phyloP scores from a whole-genome alignment of 1,140 invertebrate species.

The Ptiloglossa arizonensis region DNA sequence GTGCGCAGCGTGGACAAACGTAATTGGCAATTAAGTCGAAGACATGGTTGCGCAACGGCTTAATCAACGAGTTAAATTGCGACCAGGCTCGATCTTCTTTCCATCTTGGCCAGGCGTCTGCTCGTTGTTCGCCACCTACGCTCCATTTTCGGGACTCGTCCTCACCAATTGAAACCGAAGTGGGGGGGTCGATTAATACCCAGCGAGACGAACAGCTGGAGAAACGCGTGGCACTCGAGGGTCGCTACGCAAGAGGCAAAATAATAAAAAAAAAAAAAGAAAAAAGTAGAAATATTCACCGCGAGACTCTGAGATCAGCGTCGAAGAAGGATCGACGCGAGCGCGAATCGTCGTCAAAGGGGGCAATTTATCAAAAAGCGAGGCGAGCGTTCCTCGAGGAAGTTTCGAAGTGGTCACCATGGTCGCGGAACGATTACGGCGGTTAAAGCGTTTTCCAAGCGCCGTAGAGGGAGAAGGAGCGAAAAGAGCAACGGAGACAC shows the following conservation, averaged over 20 bases:
- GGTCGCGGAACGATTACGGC: slow-evolving; percentile 25
- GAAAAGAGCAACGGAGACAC: not conserved
- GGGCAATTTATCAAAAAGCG: not conserved
- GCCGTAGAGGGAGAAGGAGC: not conserved
- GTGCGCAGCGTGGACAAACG: not conserved
- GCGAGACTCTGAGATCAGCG: too few relatives aligned
- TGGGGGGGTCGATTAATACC: slow-evolving; percentile 22
- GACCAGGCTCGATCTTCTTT: slow-evolving; percentile 1
- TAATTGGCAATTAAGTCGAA: slow-evolving; percentile 27
- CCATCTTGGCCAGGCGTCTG: not conserved
- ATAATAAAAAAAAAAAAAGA: too few relatives aligned
- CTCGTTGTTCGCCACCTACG: not conserved
- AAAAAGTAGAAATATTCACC: too few relatives aligned
- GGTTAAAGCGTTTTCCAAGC: slow-evolving; percentile 27
- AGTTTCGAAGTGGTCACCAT: not conserved
- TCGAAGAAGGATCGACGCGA: too few relatives aligned
- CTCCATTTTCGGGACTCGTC: not conserved
- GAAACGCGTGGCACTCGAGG: too few relatives aligned
- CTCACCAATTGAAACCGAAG: slow-evolving; percentile 2
- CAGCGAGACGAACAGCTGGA: too few relatives aligned
- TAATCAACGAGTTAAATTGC: slow-evolving; percentile 25
- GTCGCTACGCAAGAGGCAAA: too few relatives aligned
- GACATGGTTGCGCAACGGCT: slow-evolving; percentile 8
- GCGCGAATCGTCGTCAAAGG: not conserved
- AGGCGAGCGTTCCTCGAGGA: not conserved